Conservation (phyloP, 2,113 vertebrate genomes). For the Gallinago paraguaiae region DNA sequence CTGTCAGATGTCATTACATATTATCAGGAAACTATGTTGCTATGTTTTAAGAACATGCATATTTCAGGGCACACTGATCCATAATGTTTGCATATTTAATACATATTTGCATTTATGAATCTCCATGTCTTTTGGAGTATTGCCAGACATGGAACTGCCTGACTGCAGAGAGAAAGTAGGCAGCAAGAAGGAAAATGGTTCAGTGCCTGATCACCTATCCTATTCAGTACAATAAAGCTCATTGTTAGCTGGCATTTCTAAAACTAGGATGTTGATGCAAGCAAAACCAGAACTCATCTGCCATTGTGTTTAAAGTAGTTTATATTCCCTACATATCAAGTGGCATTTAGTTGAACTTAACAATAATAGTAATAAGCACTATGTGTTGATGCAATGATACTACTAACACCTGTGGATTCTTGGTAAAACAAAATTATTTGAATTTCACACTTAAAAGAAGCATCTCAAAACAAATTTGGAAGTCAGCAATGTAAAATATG, state of each 20-base stretch:
- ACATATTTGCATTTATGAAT: constrained; percentile 46
- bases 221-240: not conserved
- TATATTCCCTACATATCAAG: not conserved
- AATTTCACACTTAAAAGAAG: not conserved
- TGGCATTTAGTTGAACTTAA: not conserved
- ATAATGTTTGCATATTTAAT: constrained; percentile 50
- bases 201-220: not conserved
- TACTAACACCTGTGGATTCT: not conserved
- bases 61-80: constrained; percentile 11
- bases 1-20: constrained; percentile 17
- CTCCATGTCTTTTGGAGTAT: not conserved
- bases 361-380: not conserved
- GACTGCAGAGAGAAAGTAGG: not conserved
- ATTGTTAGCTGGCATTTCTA: not conserved
- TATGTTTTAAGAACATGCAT: constrained; percentile 16
- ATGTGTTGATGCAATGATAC: not conserved
- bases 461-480: not conserved
- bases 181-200: not conserved
- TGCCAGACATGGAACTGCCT: not conserved
- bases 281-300: not conserved
- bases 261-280: not conserved
- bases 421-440: not conserved
- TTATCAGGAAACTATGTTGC: constrained; percentile 13
- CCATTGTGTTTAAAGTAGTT: not conserved
- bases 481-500: not conserved